phyloP scores from a whole-genome alignment of 2,797 vertebrate species.

The Paratrypauchen microcephalus region DNA sequence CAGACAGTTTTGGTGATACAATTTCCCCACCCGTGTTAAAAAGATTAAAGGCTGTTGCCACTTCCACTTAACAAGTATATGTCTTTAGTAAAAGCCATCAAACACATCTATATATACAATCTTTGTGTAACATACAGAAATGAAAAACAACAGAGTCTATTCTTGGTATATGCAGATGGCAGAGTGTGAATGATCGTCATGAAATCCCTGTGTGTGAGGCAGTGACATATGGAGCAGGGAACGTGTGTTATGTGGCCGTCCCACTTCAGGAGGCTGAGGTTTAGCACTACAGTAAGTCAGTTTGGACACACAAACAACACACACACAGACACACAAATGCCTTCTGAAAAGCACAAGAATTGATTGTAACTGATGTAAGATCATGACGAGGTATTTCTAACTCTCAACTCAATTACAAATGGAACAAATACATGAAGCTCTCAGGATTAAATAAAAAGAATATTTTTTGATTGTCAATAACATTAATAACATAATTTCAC shows the following conservation, averaged over 20 bases:
- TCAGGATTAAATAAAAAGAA: neutral
- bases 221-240: slow-evolving; percentile 26
- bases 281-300: slow-evolving; percentile 13
- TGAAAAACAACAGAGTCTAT: slow-evolving; percentile 22
- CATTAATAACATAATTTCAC: no score
- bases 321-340: slow-evolving; percentile 4
- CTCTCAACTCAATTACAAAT: neutral
- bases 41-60: neutral
- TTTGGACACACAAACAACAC: slow-evolving; percentile 2
- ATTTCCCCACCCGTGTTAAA: neutral
- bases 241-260: slow-evolving; percentile 25
- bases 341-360: neutral
- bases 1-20: no score
- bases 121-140: slow-evolving; percentile 19
- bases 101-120: slow-evolving; percentile 6
- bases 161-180: slow-evolving; percentile 30
- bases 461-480: neutral
- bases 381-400: neutral
- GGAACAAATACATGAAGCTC: neutral
- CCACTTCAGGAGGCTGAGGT: slow-evolving; percentile 12
- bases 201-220: slow-evolving; percentile 26
- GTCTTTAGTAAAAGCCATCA: neutral
- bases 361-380: neutral
- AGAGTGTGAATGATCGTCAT: slow-evolving; percentile 42
- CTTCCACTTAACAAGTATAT: neutral